These are phyloP conservation scores for Diachasma alloeum DNA, from an alignment of 1,140 invertebrate genomes.

Conservation along the genomic window DNA sequence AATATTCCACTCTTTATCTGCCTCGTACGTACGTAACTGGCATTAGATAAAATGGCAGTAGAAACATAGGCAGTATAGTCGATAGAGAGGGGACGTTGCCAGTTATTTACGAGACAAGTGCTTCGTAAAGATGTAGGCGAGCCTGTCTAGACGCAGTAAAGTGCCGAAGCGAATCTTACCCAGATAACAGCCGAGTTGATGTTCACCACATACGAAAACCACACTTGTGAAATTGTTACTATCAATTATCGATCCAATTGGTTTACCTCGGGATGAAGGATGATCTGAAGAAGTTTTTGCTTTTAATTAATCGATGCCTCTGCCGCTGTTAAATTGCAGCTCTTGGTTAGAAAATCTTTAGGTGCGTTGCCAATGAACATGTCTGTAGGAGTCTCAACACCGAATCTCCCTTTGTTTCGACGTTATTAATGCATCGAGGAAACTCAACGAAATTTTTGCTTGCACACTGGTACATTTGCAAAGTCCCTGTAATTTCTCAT, in stretches of 20 bases:
- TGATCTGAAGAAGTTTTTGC: no score
- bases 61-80: not conserved
- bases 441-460: no score
- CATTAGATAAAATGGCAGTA: no score
- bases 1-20: no score
- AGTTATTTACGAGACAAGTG: slow-evolving; percentile 37
- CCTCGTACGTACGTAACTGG: no score
- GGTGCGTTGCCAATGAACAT: no score
- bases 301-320: no score
- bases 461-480: no score
- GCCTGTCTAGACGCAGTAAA: slow-evolving; percentile 39
- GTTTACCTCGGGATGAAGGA: no score
- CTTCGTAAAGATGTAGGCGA: slow-evolving; percentile 36
- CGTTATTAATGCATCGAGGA: not conserved
- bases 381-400: not conserved
- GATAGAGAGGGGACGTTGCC: slow-evolving; percentile 10
- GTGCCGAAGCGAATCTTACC: slow-evolving; percentile 28
- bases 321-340: no score
- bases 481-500: no score
- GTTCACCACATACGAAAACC: not conserved
- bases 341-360: no score
- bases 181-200: not conserved
- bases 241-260: not conserved
- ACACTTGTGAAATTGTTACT: not conserved
- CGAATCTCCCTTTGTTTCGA: not conserved